These are phyloP conservation scores for Oceanodroma leucorhoa DNA, from an alignment of 2,797 vertebrate genomes.

Conservation along the genomic window DNA sequence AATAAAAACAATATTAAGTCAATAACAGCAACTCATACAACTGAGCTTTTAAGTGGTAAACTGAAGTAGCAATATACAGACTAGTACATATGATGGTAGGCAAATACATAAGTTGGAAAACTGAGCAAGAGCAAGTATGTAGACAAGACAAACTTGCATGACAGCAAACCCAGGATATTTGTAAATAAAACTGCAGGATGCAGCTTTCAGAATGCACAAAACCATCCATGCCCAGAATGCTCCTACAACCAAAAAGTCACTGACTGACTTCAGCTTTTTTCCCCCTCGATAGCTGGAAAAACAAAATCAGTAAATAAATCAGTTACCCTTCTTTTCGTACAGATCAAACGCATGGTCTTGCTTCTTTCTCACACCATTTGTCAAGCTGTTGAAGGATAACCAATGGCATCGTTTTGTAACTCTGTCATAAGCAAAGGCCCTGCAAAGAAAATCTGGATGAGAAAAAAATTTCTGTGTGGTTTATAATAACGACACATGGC, in stretches of 20 bases:
- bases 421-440: conserved; percentile 96
- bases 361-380: conserved; percentile 83
- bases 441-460: conserved; percentile 76
- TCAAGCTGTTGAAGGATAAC: conserved; percentile 92
- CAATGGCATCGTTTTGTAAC: conserved; percentile 93
- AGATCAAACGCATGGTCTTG: conserved; percentile 89
- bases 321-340: conserved; percentile 97
- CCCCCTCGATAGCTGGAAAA: background rate
- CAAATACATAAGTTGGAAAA: background rate
- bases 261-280: background rate
- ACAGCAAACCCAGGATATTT: background rate
- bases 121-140: background rate
- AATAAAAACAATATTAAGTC: background rate
- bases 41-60: background rate
- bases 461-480: conserved; percentile 56
- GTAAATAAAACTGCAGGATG: background rate
- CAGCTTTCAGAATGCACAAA: background rate
- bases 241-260: background rate
- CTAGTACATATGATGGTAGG: background rate
- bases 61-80: background rate
- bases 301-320: conserved; percentile 64
- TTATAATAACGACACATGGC: conserved; percentile 56
- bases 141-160: background rate
- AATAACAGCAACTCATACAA: background rate
- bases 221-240: background rate